Evolutionary conservation across 2,797 vertebrate genomes (phyloP), one percentile per base, ranked within the genome.

Genomic region (Argya squamiceps): DNA sequence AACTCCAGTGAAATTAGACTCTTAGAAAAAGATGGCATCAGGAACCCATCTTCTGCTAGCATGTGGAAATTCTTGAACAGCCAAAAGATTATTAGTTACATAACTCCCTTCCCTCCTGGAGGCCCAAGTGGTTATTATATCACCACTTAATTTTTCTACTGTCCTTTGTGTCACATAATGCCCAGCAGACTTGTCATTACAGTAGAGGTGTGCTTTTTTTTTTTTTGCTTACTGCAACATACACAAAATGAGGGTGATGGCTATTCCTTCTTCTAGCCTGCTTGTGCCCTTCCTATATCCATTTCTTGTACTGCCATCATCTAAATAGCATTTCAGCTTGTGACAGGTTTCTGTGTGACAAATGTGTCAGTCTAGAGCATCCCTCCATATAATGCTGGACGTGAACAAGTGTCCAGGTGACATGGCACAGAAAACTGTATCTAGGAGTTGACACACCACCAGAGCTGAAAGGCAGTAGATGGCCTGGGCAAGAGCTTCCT

Each of bases 1-100:
- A 95, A 87, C n/a, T 52, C 74, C 64, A 70, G 56, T 60, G 86
- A 95, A 92, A 94, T 95, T 56, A 87, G 80, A 87, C 81, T 92
- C 86, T 81, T 70, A 49, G 63, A 69, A 94, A 63, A 94, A 69
- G 80, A 79, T 73, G 86, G 84, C 92, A 92, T 84, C 83, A 84
- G 81, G 73, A 87, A 68, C 67, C 20, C 2, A 10, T 90, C 80
- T 90, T 94, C 93, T 95, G 82, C 58, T 88, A 75, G 53, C 50
- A 11, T 46, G 50, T 76, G 59, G 67, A 91, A 93, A 89, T 67
- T 82, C 80, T 76, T 68, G 55, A 84, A 69, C 21, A 60, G 70
- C 5, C 2, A 81, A 56, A 84, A 65, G 34, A 78, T 58, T 63
- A 50, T 91, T 77, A 71, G 46, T 94, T 96, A 62, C 19, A 9